Evolutionary conservation across 2,888 invertebrate species (phyloP), one percentile per base, ranked within the genome.

Genomic region (Ormyrus labotus): DNA sequence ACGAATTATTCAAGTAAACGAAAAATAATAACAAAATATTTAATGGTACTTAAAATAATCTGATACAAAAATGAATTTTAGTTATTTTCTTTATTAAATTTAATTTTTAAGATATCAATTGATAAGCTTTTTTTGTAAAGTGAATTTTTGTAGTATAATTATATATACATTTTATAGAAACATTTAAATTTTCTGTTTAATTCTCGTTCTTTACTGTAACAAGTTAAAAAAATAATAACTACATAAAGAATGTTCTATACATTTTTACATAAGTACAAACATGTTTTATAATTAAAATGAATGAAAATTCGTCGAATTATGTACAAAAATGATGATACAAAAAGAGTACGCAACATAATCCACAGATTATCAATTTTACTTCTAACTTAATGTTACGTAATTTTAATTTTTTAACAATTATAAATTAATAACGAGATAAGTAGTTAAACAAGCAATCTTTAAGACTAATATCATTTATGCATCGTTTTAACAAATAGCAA

Each of bases 351-450:
- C 19, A 19, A 19, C 19, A 19, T 19, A 19, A 19, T 19, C 19
- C 19, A 19, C 0, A 19, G 19, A 19, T 19, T 48, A 45, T 57
- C 48, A 5, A 60, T 53, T 51, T 19, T 19, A 19, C 11, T 60
- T 75, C 9, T 47, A 51, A 69, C 60, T 53, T 19, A n/a, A 73
- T 57, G 53, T 10, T 34, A 34, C n/a, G 45, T 3, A 51, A 19
- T 76, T 55, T 53, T 51, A 10, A 53, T 48, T 57, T 8, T n/a
- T 61, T 57, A 68, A 73, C 78, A 55, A 57, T 51, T 63, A 78
- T 48, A 57, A 78, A 55, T 73, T 78, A 78, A 65, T 11, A 58
- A 68, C n/a, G 13, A 61, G 68, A 60, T 5, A 69, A 19, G 60
- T 45, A 55, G 72, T 68, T 55, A 71, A 53, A 45, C 64, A 68